These are phyloP conservation scores for Meloe dianella DNA, from an alignment of 2,888 invertebrate species.

Conservation along the genomic window DNA sequence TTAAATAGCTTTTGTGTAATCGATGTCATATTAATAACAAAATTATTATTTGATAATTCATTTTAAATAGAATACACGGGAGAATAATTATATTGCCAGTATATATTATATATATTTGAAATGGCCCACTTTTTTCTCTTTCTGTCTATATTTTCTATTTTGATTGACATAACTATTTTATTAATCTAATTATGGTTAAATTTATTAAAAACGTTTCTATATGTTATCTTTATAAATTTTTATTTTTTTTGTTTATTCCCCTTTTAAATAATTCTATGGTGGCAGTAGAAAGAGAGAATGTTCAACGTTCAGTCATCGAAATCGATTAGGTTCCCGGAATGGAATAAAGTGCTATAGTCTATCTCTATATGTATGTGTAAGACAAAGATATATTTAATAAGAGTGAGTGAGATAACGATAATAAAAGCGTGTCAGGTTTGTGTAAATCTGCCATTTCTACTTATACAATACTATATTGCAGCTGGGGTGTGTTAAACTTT, in stretches of 20 bases:
- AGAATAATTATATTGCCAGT: background rate
- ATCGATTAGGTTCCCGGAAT: constrained; percentile 37
- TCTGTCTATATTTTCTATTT: background rate
- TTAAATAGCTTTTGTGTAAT: background rate
- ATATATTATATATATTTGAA: background rate
- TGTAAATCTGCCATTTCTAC: constrained; percentile 27
- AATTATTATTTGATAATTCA: background rate
- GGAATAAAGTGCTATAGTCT: constrained; percentile 27
- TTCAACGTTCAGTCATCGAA: constrained; percentile 43
- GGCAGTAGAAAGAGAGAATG: constrained; percentile 30
- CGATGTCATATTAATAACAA: background rate
- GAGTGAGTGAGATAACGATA: constrained; percentile 15
- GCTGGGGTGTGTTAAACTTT: constrained; percentile 37
- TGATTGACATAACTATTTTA: no score
- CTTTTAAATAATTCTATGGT: background rate
- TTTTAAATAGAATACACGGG: background rate
- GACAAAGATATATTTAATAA: constrained; percentile 3
- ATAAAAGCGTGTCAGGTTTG: constrained; percentile 14
- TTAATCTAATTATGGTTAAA: no score
- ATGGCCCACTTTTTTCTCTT: background rate
- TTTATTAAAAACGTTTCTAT: background rate
- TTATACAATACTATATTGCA: constrained; percentile 32
- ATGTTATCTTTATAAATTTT: background rate
- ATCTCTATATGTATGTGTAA: constrained; percentile 29
- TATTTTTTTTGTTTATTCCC: background rate